Percentiles rank a stretch among this genome's conserved stretches.
phyloP scores from a whole-genome alignment of 2,797 vertebrate species.

The Thaleichthys pacificus region DNA sequence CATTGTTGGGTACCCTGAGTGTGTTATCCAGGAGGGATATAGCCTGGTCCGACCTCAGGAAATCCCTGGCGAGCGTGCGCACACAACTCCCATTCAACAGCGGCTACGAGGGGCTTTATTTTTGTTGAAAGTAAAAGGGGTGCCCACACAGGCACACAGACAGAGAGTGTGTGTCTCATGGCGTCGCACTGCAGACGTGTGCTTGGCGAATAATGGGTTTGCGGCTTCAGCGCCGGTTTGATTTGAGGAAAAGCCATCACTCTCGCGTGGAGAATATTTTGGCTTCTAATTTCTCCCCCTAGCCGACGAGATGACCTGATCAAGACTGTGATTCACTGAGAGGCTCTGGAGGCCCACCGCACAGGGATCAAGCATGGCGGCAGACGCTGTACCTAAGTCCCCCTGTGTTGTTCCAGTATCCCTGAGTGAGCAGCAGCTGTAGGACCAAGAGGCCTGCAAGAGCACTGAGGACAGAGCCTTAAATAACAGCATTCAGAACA shows the following conservation, averaged over 20 bases:
- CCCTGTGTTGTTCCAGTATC: slow-evolving; percentile 53
- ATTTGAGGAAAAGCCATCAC: slow-evolving; percentile 52
- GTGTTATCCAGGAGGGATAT: slow-evolving; percentile 52
- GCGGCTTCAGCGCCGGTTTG: slow-evolving; percentile 47
- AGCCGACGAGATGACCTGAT: slow-evolving; percentile 56
- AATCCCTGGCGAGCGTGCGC: slow-evolving; percentile 59
- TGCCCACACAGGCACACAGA: slow-evolving; percentile 53
- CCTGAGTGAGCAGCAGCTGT: slow-evolving; percentile 31
- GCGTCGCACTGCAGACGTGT: slow-evolving; percentile 45
- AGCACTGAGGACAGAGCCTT: background rate
- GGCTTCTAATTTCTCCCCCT: slow-evolving; percentile 60
- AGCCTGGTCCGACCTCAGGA: slow-evolving; percentile 60
- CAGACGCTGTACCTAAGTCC: slow-evolving; percentile 43
- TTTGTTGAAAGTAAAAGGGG: slow-evolving; percentile 28
- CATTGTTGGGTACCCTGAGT: slow-evolving; percentile 47
- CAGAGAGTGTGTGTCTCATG: slow-evolving; percentile 38
- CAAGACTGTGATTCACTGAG: slow-evolving; percentile 46
- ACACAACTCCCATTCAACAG: slow-evolving; percentile 49
- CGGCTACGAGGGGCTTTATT: slow-evolving; percentile 49
- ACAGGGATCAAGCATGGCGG: slow-evolving; percentile 46
- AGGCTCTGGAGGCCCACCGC: slow-evolving; percentile 56
- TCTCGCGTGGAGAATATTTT: slow-evolving; percentile 54
- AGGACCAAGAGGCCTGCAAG: slow-evolving; percentile 17
- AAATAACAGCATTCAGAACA: slow-evolving; percentile 8
- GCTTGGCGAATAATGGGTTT: slow-evolving; percentile 52